These are phyloP conservation scores for Karalla daura DNA, from an alignment of 2,797 vertebrate species.

Conservation along the genomic window DNA sequence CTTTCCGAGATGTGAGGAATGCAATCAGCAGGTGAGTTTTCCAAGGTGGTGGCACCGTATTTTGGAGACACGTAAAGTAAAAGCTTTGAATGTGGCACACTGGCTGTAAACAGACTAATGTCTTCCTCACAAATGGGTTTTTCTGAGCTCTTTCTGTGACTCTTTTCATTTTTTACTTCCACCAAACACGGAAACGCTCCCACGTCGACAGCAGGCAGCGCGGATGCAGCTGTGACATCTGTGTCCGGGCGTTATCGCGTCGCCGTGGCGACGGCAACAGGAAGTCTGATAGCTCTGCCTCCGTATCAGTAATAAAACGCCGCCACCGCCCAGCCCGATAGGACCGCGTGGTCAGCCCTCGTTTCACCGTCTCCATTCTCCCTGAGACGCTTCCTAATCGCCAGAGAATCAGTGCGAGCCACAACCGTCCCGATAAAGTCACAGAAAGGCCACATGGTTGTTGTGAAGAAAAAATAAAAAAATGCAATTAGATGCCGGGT, in stretches of 20 bases:
- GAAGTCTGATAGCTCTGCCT: constrained; percentile 74
- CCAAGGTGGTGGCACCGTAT: constrained; percentile 15
- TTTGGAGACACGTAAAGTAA: constrained; percentile 1
- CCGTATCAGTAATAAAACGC: constrained; percentile 59
- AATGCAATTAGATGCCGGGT: too few species aligned
- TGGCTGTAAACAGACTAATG: constrained; percentile 1
- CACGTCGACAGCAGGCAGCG: neutral
- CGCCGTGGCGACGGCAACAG: constrained; percentile 72
- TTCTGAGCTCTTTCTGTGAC: neutral
- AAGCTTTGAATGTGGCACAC: neutral
- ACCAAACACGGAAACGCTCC: neutral
- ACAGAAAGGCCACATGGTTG: neutral
- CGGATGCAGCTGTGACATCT: constrained; percentile 45
- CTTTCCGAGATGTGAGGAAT: too few species aligned
- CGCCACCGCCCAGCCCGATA: constrained; percentile 76
- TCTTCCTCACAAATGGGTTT: constrained; percentile 1
- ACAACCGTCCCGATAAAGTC: constrained; percentile 26
- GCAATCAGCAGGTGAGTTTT: constrained; percentile 4
- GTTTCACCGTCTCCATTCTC: constrained; percentile 55
- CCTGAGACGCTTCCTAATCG: constrained; percentile 26
- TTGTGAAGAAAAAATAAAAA: constrained; percentile 22
- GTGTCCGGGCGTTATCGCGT: constrained; percentile 64
- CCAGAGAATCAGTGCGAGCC: constrained; percentile 34
- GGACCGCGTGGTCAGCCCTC: constrained; percentile 45
- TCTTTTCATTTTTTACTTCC: neutral